phyloP scores from a whole-genome alignment of 2,888 invertebrate genomes.

The Hyposoter dolosus region DNA sequence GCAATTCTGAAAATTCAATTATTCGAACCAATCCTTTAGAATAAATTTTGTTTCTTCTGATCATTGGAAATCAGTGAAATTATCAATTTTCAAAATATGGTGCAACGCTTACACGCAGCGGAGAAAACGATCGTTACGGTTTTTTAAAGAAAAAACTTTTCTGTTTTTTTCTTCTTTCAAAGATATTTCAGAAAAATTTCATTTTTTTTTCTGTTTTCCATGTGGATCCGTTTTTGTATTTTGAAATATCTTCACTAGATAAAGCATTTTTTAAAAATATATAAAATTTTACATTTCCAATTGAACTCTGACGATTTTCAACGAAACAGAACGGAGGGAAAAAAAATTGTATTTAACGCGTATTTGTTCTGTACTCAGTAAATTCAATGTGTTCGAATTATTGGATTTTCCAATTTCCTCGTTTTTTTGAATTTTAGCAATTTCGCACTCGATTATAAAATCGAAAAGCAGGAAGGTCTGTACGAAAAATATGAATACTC shows the following conservation, averaged over 20 bases:
- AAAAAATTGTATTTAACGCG: no score
- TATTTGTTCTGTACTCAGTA: background rate
- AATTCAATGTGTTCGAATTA: background rate
- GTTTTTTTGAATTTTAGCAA: background rate
- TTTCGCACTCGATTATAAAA: background rate
- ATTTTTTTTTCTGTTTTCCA: no score
- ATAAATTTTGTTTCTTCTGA: background rate
- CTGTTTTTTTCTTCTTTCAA: background rate
- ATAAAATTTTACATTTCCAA: background rate
- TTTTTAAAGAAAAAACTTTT: background rate
- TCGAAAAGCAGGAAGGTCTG: background rate
- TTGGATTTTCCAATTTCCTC: background rate
- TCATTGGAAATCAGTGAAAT: background rate
- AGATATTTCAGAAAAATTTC: background rate
- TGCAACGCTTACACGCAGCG: background rate
- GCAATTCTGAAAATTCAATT: background rate
- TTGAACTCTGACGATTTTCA: background rate
- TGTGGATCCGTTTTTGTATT: no score
- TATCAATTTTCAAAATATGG: background rate
- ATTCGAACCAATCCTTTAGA: background rate
- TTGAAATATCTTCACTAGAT: no score
- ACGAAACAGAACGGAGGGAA: background rate
- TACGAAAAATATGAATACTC: background rate
- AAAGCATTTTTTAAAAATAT: background rate
- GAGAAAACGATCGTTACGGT: background rate